Conservation (phyloP, 2,888 invertebrate genomes). For the Amitus sp. region DNA sequence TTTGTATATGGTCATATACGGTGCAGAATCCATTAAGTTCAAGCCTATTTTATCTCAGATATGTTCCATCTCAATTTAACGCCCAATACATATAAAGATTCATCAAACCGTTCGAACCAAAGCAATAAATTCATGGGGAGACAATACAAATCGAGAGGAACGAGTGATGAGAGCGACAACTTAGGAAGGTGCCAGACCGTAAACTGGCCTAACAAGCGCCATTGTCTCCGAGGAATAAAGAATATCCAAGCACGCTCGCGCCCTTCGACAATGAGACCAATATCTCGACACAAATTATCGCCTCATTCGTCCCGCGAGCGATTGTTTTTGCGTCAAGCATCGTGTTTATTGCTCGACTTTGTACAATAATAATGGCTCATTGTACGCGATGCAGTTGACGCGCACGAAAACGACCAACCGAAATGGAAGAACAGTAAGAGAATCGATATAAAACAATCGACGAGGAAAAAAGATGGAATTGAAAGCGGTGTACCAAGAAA, state of each 20-base stretch:
- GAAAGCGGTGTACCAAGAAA: conserved; percentile 26
- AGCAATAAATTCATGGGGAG: conserved; percentile 4
- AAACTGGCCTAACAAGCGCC: conserved; percentile 24
- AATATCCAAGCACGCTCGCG: conserved; percentile 22
- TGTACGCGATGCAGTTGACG: conserved; percentile 40
- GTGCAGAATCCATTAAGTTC: too few species aligned
- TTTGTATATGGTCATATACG: too few species aligned
- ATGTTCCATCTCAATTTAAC: too few species aligned
- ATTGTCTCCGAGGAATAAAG: conserved; percentile 24
- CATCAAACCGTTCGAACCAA: background rate
- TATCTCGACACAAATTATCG: conserved; percentile 33
- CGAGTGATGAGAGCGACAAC: conserved; percentile 12
- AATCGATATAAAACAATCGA: conserved; percentile 21
- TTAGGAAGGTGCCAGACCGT: conserved; percentile 24
- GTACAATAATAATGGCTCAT: conserved; percentile 54
- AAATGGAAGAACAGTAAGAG: conserved; percentile 11
- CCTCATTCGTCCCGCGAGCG: conserved; percentile 16
- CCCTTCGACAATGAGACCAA: conserved; percentile 32
- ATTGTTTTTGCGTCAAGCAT: conserved; percentile 20
- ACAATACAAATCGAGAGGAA: conserved; percentile 5
- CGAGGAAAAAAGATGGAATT: conserved; percentile 16
- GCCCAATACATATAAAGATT: too few species aligned
- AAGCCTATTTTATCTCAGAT: too few species aligned
- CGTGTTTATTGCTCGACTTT: conserved; percentile 55
- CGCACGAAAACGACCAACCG: conserved; percentile 34